A percentile compares a stretch with the other conserved stretches of the same genome.
phyloP scores from a whole-genome alignment of 1,140 invertebrate species.

The Nautilus pompilius region DNA sequence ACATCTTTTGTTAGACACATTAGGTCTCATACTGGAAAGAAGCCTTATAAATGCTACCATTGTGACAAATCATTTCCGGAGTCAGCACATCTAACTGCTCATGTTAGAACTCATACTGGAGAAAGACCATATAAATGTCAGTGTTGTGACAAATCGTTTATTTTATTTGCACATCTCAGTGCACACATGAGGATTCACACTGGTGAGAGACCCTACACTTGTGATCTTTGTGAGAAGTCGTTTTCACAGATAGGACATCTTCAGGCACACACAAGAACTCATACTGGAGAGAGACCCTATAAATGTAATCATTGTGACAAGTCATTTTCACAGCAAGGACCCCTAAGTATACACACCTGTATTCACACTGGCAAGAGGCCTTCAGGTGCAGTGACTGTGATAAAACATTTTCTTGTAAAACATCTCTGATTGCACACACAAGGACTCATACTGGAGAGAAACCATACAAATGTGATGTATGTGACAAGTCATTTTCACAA shows the following conservation, averaged over 20 bases:
- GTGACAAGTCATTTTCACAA: neutral
- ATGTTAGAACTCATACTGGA: constrained; percentile 71
- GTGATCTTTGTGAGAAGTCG: constrained; percentile 55
- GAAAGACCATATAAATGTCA: constrained; percentile 69
- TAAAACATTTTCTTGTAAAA: neutral
- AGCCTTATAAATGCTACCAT: constrained; percentile 9
- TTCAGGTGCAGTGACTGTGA: neutral
- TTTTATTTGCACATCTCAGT: constrained; percentile 9
- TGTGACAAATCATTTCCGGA: constrained; percentile 26
- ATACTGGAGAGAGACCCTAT: constrained; percentile 93
- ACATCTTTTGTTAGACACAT: constrained; percentile 90
- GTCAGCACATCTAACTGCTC: constrained; percentile 31
- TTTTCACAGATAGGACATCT: constrained; percentile 11
- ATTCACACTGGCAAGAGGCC: constrained; percentile 61
- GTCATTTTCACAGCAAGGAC: constrained; percentile 83
- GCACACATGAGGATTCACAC: constrained; percentile 18
- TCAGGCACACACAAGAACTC: constrained; percentile 79
- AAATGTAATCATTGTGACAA: constrained; percentile 86
- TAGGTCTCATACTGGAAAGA: constrained; percentile 56
- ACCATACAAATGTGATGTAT: constrained; percentile 2
- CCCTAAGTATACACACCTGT: constrained; percentile 73
- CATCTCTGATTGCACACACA: neutral
- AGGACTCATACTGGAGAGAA: constrained; percentile 4
- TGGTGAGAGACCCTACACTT: constrained; percentile 69
- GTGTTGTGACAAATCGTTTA: constrained; percentile 22